phyloP scores from a whole-genome alignment of 2,888 invertebrate species.

The Dendrolimus pini region DNA sequence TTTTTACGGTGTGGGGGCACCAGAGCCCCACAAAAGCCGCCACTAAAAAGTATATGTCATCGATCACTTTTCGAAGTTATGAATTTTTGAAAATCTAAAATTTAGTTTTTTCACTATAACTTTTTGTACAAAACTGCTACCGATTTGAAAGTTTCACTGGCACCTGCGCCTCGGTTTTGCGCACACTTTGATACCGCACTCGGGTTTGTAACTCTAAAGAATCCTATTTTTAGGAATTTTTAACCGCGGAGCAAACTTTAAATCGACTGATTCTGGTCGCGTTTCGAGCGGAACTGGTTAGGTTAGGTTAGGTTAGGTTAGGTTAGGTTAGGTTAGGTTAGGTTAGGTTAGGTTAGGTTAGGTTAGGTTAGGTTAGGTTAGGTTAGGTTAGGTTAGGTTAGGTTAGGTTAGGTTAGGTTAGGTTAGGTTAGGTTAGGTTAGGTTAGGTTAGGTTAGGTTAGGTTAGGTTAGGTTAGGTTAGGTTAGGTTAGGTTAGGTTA shows the following conservation, averaged over 20 bases:
- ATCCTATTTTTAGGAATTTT: too few relatives aligned
- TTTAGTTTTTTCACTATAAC: too few relatives aligned
- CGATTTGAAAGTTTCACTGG: too few relatives aligned
- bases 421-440: constrained; percentile 18
- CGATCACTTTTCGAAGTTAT: too few relatives aligned
- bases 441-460: constrained; percentile 18
- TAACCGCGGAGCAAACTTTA: background rate
- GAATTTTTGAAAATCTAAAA: too few relatives aligned
- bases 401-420: constrained; percentile 16
- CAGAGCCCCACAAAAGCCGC: too few relatives aligned
- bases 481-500: constrained; percentile 14
- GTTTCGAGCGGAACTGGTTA: constrained; percentile 3
- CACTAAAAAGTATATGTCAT: too few relatives aligned
- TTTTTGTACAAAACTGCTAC: too few relatives aligned
- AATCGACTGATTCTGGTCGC: constrained; percentile 5
- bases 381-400: constrained; percentile 16
- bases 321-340: constrained; percentile 17
- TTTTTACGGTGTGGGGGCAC: too few relatives aligned
- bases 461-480: constrained; percentile 16
- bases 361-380: constrained; percentile 16
- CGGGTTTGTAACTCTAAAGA: too few relatives aligned
- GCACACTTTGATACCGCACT: too few relatives aligned
- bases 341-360: constrained; percentile 18
- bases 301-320: constrained; percentile 15
- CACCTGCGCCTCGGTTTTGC: too few relatives aligned